A percentile compares a stretch with the other conserved stretches of the same genome.
Evolutionary conservation across 2,113 vertebrate genomes (phyloP).

Genomic region (Notarius quadriscutis): DNA sequence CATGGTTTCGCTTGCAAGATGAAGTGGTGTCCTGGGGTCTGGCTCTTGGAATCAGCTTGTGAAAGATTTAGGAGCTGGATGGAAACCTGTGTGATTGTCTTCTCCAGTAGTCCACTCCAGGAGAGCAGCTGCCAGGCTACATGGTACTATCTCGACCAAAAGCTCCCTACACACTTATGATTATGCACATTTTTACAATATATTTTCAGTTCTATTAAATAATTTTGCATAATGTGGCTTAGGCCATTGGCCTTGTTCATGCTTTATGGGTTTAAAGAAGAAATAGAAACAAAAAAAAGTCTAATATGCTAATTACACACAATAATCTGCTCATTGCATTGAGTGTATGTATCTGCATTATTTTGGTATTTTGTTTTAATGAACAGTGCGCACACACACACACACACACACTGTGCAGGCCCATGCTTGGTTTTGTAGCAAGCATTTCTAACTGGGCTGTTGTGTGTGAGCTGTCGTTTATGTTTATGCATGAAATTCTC

Average conservation of each 20-base stretch:
- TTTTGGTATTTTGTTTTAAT: background rate
- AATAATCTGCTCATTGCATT: background rate
- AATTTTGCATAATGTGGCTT: background rate
- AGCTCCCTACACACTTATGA: too few relatives aligned
- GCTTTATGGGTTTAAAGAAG: background rate
- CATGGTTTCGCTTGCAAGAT: too few relatives aligned
- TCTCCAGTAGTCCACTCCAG: too few relatives aligned
- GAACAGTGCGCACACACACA: background rate
- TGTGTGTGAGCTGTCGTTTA: conserved; percentile 16
- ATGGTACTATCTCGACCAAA: too few relatives aligned
- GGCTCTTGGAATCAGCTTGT: too few relatives aligned
- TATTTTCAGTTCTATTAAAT: background rate
- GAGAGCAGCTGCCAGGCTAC: too few relatives aligned
- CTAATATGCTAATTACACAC: background rate
- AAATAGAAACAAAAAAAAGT: background rate
- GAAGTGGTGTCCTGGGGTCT: too few relatives aligned
- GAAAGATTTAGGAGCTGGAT: too few relatives aligned
- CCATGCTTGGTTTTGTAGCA: background rate
- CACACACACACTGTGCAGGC: background rate
- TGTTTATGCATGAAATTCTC: conserved; percentile 15
- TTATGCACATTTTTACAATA: too few relatives aligned
- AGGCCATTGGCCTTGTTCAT: background rate
- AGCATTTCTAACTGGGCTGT: background rate
- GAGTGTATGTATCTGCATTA: background rate
- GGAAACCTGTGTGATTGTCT: too few relatives aligned